Evolutionary conservation across 2,888 invertebrate genomes (phyloP).

Genomic region (Hirtodrosophila cameraria): DNA sequence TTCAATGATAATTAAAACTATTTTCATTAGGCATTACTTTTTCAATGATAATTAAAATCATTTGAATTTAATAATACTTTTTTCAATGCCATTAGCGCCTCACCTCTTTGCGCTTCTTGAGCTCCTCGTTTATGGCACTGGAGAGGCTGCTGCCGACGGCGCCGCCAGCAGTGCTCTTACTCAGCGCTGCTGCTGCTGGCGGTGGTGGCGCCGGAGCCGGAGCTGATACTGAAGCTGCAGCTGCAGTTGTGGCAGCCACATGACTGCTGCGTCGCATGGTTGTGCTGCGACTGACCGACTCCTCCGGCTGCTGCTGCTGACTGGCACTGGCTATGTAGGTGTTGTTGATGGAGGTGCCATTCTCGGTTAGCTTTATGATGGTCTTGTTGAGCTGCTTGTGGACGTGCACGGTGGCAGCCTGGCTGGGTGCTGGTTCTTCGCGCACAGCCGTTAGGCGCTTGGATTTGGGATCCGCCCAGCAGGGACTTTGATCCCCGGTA

Average conservation of each 20-base stretch:
- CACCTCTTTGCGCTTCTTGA: slow-evolving; percentile 89
- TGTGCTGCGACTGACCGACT: slow-evolving; percentile 58
- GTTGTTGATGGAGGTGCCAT: slow-evolving; percentile 89
- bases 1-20: too few relatives aligned
- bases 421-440: slow-evolving; percentile 85
- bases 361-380: slow-evolving; percentile 89
- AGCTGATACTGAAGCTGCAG: slow-evolving; percentile 6
- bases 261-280: slow-evolving; percentile 46
- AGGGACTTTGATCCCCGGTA: slow-evolving; percentile 89
- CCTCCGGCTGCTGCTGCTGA: slow-evolving; percentile 33
- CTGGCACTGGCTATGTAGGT: slow-evolving; percentile 81
- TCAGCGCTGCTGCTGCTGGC: slow-evolving; percentile 66
- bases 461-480: slow-evolving; percentile 87
- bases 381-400: slow-evolving; percentile 86
- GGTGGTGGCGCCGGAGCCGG: slow-evolving; percentile 39
- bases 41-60: too few relatives aligned
- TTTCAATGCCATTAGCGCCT: slow-evolving; percentile 12
- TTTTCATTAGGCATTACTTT: too few relatives aligned
- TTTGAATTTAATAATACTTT: too few relatives aligned
- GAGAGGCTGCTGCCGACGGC: slow-evolving; percentile 85
- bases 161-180: slow-evolving; percentile 68
- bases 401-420: slow-evolving; percentile 6
- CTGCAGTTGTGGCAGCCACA: slow-evolving; percentile 9
- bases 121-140: slow-evolving; percentile 89
- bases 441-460: slow-evolving; percentile 90